A percentile compares a stretch with the other conserved stretches of the same genome.
These are phyloP conservation scores for Paracyclopina nana DNA, from an alignment of 1,140 invertebrate species.

Conservation along the genomic window DNA sequence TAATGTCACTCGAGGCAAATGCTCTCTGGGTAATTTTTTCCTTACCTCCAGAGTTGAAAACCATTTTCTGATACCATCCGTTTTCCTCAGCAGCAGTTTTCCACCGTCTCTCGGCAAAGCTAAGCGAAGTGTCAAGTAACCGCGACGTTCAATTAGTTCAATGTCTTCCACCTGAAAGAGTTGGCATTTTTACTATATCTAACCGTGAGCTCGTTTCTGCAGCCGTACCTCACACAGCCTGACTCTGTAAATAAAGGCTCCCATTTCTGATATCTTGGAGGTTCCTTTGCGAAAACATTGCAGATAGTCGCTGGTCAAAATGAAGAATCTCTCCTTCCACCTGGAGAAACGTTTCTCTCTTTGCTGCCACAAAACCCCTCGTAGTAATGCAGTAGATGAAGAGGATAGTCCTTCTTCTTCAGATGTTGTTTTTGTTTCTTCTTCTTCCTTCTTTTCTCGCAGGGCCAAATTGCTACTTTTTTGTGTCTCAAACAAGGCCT, in stretches of 20 bases:
- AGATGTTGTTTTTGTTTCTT: too few relatives aligned
- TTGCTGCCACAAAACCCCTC: constrained; percentile 22
- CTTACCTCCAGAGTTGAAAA: constrained; percentile 4
- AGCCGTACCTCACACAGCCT: constrained; percentile 11
- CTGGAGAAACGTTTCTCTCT: constrained; percentile 22
- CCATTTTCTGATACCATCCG: constrained; percentile 12
- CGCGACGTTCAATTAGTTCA: constrained; percentile 5
- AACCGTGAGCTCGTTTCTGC: too few relatives aligned
- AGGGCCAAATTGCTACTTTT: too few relatives aligned
- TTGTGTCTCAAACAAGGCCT: too few relatives aligned
- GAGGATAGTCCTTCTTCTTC: too few relatives aligned
- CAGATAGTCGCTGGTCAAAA: constrained; percentile 23
- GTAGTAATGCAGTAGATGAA: too few relatives aligned
- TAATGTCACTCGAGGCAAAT: too few relatives aligned
- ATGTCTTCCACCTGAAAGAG: constrained; percentile 6
- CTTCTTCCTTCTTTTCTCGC: too few relatives aligned
- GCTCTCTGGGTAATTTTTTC: too few relatives aligned
- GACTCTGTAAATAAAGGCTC: constrained; percentile 23
- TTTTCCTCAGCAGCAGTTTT: constrained; percentile 1
- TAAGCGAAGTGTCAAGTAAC: background rate
- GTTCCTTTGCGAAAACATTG: constrained; percentile 23
- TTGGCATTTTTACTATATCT: too few relatives aligned
- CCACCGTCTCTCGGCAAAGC: background rate
- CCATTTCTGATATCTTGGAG: constrained; percentile 23
- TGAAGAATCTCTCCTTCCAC: constrained; percentile 24